These are phyloP conservation scores for Lamellibrachia luymesi DNA, from an alignment of 1,140 invertebrate genomes.

Conservation along the genomic window DNA sequence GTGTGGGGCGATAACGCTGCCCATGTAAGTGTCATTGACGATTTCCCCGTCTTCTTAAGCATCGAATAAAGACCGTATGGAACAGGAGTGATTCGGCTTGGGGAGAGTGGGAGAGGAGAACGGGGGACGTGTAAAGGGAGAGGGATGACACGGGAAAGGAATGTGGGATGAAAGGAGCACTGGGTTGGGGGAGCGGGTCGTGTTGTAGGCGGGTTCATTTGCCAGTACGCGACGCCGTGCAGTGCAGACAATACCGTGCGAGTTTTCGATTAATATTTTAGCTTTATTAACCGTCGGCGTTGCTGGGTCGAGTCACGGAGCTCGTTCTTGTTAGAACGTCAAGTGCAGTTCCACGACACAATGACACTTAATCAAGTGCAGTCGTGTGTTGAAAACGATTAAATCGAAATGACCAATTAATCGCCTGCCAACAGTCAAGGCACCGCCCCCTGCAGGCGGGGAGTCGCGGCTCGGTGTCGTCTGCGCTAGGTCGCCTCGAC, in stretches of 20 bases:
- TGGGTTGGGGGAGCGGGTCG: not conserved
- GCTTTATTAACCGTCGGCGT: not conserved
- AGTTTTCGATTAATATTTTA: not conserved
- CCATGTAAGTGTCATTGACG: conserved; percentile 4
- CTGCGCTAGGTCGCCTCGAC: not conserved
- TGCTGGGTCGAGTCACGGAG: not conserved
- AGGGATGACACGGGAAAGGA: not conserved
- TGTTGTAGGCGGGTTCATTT: not conserved
- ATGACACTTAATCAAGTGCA: conserved; percentile 5
- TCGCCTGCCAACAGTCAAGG: conserved; percentile 2
- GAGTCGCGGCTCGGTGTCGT: conserved; percentile 2
- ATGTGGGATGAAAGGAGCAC: not conserved
- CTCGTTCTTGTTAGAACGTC: not conserved
- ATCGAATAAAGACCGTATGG: not conserved
- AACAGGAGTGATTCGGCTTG: not conserved
- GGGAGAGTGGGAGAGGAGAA: not conserved
- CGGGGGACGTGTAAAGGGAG: not conserved
- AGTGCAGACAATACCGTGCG: not conserved
- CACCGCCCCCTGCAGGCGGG: not conserved
- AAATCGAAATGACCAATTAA: conserved; percentile 5
- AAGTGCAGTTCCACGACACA: not conserved
- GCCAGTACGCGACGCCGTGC: not conserved
- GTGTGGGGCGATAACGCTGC: conserved; percentile 2
- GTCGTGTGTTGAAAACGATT: not conserved
- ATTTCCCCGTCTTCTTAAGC: conserved; percentile 4